These are phyloP conservation scores for Rhingia campestris DNA, from an alignment of 2,888 invertebrate species.

Conservation along the genomic window DNA sequence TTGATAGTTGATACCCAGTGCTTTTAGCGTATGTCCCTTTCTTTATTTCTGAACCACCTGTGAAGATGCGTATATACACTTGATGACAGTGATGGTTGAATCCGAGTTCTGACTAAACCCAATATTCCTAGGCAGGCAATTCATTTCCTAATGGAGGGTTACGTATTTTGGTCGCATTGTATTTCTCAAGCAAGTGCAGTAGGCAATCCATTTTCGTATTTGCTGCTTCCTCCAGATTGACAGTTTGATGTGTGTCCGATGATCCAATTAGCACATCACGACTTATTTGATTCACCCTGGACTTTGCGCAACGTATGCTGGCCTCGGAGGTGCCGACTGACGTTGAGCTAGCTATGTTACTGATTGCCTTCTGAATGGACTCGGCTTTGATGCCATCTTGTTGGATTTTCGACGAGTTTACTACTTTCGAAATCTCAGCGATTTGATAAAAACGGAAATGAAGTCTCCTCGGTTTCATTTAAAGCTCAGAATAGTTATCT, in stretches of 20 bases:
- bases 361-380: slow-evolving; percentile 56
- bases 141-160: no score
- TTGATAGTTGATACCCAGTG: no score
- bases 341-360: slow-evolving; percentile 37
- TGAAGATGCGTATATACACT: no score
- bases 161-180: slow-evolving; percentile 85
- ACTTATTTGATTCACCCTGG: slow-evolving; percentile 87
- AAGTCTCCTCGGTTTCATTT: no score
- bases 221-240: slow-evolving; percentile 84
- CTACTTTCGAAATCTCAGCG: no score
- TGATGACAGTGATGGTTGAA: no score
- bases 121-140: no score
- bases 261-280: slow-evolving; percentile 89
- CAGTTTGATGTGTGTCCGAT: slow-evolving; percentile 85
- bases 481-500: no score
- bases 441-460: no score
- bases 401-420: slow-evolving; percentile 49
- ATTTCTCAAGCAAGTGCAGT: slow-evolving; percentile 89
- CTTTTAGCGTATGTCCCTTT: no score
- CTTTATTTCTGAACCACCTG: no score
- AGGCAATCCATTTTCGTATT: slow-evolving; percentile 90
- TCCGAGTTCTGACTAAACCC: no score
- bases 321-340: slow-evolving; percentile 76
- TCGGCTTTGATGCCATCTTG: slow-evolving; percentile 59
- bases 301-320: slow-evolving; percentile 85